Evolutionary conservation across 2,888 invertebrate genomes (phyloP).

Genomic region (Stratiomys singularior): DNA sequence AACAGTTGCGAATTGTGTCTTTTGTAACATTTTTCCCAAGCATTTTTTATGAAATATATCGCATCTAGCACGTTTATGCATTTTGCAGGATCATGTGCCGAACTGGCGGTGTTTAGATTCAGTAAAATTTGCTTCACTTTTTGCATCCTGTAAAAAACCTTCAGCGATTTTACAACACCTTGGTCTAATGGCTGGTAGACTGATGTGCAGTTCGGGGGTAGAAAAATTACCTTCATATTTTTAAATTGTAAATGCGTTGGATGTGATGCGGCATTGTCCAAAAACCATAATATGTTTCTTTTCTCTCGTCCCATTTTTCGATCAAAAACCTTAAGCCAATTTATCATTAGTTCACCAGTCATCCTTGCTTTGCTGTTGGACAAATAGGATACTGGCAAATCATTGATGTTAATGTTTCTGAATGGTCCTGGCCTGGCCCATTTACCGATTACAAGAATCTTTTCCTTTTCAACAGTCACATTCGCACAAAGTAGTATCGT

Average conservation of each 20-base stretch:
- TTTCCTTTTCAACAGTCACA: no score
- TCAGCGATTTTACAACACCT: constrained; percentile 6
- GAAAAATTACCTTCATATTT: background rate
- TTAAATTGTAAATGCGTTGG: background rate
- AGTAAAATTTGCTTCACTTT: background rate
- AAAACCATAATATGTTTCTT: no score
- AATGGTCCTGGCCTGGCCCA: background rate
- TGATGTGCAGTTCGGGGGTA: no score
- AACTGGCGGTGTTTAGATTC: background rate
- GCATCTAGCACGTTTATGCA: background rate
- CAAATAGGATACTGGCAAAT: no score
- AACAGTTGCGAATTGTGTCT: no score
- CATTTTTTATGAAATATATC: no score
- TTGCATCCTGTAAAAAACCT: constrained; percentile 7
- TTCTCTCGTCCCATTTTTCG: no score
- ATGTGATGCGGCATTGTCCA: background rate
- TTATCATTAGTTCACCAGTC: background rate
- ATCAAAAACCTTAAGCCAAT: no score
- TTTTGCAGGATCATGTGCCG: background rate
- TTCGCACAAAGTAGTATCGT: no score
- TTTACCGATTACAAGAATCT: background rate
- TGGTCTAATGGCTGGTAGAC: no score
- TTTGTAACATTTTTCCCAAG: no score
- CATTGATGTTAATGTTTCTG: no score
- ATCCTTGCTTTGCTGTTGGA: background rate